Conservation (phyloP, 2,797 vertebrate species). For the Champsocephalus esox region DNA sequence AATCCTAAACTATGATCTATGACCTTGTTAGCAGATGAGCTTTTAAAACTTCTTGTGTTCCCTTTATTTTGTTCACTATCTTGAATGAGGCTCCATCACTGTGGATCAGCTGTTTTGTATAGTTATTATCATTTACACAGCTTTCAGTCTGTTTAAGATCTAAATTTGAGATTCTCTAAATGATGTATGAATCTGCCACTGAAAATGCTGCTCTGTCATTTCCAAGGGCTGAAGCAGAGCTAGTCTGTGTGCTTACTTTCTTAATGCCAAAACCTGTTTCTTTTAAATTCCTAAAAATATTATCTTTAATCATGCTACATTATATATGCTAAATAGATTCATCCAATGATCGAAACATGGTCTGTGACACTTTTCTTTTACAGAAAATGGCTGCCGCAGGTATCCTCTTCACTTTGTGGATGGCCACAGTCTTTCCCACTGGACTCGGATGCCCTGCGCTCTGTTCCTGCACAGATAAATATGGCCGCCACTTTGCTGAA, state of each 20-base stretch:
- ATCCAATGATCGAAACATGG: slow-evolving; percentile 12
- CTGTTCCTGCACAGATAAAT: slow-evolving; percentile 91
- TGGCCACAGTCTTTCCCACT: slow-evolving; percentile 59
- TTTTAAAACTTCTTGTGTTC: background rate
- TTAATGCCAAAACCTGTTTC: background rate
- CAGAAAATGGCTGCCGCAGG: slow-evolving; percentile 80
- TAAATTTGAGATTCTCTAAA: background rate
- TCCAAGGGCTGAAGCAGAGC: background rate
- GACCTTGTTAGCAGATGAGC: background rate
- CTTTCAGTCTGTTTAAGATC: background rate
- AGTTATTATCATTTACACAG: background rate
- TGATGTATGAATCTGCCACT: background rate
- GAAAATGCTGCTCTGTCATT: background rate
- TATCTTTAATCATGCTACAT: too few relatives aligned
- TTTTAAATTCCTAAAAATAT: background rate
- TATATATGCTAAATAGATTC: background rate
- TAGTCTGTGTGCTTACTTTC: background rate
- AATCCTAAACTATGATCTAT: background rate
- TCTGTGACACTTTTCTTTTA: slow-evolving; percentile 60
- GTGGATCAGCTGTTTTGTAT: background rate
- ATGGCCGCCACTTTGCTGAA: slow-evolving; percentile 88
- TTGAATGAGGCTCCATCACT: too few relatives aligned
- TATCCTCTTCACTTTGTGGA: slow-evolving; percentile 76
- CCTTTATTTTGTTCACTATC: background rate
- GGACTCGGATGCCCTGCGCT: slow-evolving; percentile 87